Evolutionary conservation across 1,140 invertebrate species (phyloP).

Genomic region (Drosophila prosaltans): DNA sequence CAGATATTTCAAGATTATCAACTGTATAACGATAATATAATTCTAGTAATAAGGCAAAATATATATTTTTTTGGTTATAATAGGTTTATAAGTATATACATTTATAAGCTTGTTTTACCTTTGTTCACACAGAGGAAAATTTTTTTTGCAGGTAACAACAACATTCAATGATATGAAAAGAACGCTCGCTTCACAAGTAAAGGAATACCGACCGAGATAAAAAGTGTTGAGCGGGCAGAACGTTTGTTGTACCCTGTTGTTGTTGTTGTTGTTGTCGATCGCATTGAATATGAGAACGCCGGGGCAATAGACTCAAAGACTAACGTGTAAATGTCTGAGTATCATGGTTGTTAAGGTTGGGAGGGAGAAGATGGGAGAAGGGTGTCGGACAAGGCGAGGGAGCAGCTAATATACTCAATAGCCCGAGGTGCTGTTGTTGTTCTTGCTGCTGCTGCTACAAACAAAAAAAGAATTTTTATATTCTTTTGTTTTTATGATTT

Average conservation of each 20-base stretch:
- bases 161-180: conserved; percentile 14
- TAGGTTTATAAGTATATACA: not conserved
- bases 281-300: conserved; percentile 46
- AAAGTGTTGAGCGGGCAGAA: conserved; percentile 76
- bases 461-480: conserved; percentile 69
- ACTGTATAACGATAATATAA: not conserved
- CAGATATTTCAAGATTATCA: not conserved
- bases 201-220: conserved; percentile 63
- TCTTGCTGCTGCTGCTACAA: conserved; percentile 68
- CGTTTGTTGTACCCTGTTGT: not conserved
- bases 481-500: conserved; percentile 79
- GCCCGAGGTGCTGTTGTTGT: conserved; percentile 40
- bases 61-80: conserved; percentile 1
- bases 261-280: conserved; percentile 1
- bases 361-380: conserved; percentile 5
- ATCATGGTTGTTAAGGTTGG: conserved; percentile 11
- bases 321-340: not conserved
- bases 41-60: not conserved
- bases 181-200: conserved; percentile 21
- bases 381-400: conserved; percentile 2
- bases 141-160: not conserved
- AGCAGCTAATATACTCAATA: conserved; percentile 69
- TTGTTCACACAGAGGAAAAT: not conserved
- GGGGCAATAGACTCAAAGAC: conserved; percentile 27
- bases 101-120: not conserved